Conservation (phyloP, 2,888 invertebrate genomes). For the Hedya salicella region DNA sequence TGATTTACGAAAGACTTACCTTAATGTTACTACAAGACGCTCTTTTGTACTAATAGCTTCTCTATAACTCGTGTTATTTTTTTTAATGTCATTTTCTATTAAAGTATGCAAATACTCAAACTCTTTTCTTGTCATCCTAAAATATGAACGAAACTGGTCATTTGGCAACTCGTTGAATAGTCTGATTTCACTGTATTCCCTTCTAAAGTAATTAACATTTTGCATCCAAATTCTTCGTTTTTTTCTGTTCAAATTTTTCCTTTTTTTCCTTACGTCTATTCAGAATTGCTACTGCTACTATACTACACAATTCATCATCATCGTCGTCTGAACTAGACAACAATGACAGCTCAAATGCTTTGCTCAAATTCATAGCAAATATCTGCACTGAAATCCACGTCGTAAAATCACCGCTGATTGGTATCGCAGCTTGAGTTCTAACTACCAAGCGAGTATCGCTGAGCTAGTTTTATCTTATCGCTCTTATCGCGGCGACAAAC, state of each 20-base stretch:
- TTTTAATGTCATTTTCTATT: slow-evolving; percentile 43
- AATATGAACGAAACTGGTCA: slow-evolving; percentile 34
- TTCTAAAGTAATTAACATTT: slow-evolving; percentile 43
- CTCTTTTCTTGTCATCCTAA: slow-evolving; percentile 44
- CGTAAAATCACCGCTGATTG: slow-evolving; percentile 14
- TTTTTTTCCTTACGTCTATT: slow-evolving; percentile 33
- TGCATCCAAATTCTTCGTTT: slow-evolving; percentile 41
- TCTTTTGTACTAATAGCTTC: slow-evolving; percentile 47
- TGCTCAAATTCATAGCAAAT: slow-evolving; percentile 20
- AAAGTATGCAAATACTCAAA: slow-evolving; percentile 41
- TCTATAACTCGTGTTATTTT: slow-evolving; percentile 46
- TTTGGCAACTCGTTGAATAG: slow-evolving; percentile 6
- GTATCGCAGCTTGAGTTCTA: slow-evolving; percentile 11
- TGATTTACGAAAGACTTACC: not conserved
- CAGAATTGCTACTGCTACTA: slow-evolving; percentile 41
- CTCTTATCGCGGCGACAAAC: slow-evolving; percentile 9
- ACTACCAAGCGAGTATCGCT: not conserved
- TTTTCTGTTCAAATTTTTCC: slow-evolving; percentile 26
- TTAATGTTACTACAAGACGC: slow-evolving; percentile 36
- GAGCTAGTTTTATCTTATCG: slow-evolving; percentile 12
- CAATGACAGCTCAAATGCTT: slow-evolving; percentile 30
- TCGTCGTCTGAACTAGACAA: slow-evolving; percentile 43
- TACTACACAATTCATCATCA: slow-evolving; percentile 33
- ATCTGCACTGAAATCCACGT: slow-evolving; percentile 8
- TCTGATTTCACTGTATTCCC: slow-evolving; percentile 39